phyloP scores from a whole-genome alignment of 2,113 vertebrate species.

The Pogonocichla stellata region DNA sequence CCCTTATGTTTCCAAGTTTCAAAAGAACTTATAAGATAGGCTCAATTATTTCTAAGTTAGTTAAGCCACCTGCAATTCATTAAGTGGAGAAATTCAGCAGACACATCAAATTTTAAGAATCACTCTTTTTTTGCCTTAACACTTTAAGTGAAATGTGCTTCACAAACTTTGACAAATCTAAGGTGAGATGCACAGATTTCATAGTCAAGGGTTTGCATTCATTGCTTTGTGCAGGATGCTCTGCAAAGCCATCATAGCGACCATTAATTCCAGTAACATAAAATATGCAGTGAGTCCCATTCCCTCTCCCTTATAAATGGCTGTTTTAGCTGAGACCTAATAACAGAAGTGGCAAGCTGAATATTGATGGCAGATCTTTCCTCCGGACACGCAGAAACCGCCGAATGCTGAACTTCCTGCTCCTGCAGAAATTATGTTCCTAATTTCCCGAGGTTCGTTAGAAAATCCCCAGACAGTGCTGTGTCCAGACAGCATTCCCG shows the following conservation, averaged over 20 bases:
- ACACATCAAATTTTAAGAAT: not conserved
- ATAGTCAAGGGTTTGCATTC: not conserved
- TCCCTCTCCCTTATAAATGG: not conserved
- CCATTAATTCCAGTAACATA: constrained; percentile 21
- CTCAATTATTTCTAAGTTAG: constrained; percentile 3
- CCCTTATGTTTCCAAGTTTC: not conserved
- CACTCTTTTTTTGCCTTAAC: not conserved
- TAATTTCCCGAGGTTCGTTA: not conserved
- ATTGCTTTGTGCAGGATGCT: not conserved
- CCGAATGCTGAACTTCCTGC: not conserved
- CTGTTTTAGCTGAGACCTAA: not conserved
- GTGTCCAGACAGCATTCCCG: not conserved
- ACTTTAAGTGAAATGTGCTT: not conserved
- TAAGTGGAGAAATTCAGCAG: not conserved
- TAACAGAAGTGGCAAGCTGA: not conserved
- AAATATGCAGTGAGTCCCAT: constrained; percentile 32
- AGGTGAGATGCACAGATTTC: not conserved
- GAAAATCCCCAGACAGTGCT: not conserved
- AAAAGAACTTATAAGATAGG: not conserved
- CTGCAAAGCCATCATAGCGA: not conserved
- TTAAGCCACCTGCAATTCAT: not conserved
- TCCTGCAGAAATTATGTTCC: not conserved
- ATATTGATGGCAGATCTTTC: not conserved
- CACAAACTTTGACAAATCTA: not conserved
- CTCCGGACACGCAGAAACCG: not conserved